These are phyloP conservation scores for Microtus montanus DNA, from an alignment of 2,113 vertebrate genomes.

Conservation along the genomic window DNA sequence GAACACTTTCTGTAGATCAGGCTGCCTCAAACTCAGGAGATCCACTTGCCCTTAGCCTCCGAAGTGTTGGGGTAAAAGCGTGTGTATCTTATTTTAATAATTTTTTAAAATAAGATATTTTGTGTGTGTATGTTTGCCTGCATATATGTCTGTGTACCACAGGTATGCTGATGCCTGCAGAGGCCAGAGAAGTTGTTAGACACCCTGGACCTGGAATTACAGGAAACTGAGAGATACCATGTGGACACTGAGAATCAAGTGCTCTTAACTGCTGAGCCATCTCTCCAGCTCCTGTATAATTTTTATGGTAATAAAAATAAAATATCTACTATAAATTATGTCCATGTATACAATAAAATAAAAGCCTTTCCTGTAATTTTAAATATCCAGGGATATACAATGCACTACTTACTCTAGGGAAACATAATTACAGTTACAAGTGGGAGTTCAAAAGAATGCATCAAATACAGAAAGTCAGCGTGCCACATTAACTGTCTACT, in stretches of 20 bases:
- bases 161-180: background rate
- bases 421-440: background rate
- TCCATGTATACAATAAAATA: constrained; percentile 1
- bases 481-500: background rate
- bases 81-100: too few relatives aligned
- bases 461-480: background rate
- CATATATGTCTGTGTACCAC: background rate
- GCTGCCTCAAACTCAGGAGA: background rate
- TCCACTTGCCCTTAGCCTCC: background rate
- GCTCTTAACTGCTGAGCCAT: background rate
- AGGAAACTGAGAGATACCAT: background rate
- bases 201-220: background rate
- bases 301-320: background rate
- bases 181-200: background rate
- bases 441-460: constrained; percentile 21
- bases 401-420: background rate
- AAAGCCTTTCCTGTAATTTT: background rate
- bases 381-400: background rate
- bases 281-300: background rate
- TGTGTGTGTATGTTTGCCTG: background rate
- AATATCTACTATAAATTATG: constrained; percentile 24
- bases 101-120: background rate
- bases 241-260: background rate
- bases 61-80: background rate
- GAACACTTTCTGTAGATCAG: background rate